Evolutionary conservation across 2,797 vertebrate species (phyloP), one percentile per base, ranked within the genome.

Genomic region (Astyanax mexicanus): DNA sequence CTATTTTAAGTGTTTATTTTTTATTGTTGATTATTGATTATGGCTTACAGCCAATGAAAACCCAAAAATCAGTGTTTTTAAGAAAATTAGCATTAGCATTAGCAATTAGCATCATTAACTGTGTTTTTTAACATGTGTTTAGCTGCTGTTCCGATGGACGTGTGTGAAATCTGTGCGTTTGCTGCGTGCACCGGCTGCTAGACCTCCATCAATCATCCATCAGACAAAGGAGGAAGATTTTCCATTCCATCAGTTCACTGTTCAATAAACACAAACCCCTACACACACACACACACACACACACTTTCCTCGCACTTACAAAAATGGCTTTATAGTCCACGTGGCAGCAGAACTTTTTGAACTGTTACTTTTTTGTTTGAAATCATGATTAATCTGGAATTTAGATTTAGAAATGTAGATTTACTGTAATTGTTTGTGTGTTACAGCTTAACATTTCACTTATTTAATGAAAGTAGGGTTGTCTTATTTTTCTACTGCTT

Each of bases 121-220:
- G 9, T n/a, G 0, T 32, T 65, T 40, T 42, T 8, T 57, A 54
- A 35, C 11, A 12, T 74, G 51, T 13, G 71, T 21, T 25, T 81
- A 94, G 93, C 87, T 38, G 25, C 74, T 12, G 79, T 93, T 74
- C 86, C 87, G 6, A 0, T 89, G 47, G 92, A 94, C 6, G 79
- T 93, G 65, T 94, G 93, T 80, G 92, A 94, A 84, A 92, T 94
- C 78, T 94, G 93, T 23, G 91, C 92, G 4, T 94, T 89, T 2
- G 92, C 90, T 1, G 93, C 92, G 82, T 94, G 93, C 85, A 90
- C 92, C 2, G 93, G 93, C 23, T 94, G 93, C 79, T 93, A 85
- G 85, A 81, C 32, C 23, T 75, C 9, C 17, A 64, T 35, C 66
- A 42, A n/a, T 13, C 51, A 25, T 54, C 40, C 5, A 5, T 58